Base-by-base conservation (phyloP, 2,797 vertebrate genomes). In the Merluccius polli region DNA sequence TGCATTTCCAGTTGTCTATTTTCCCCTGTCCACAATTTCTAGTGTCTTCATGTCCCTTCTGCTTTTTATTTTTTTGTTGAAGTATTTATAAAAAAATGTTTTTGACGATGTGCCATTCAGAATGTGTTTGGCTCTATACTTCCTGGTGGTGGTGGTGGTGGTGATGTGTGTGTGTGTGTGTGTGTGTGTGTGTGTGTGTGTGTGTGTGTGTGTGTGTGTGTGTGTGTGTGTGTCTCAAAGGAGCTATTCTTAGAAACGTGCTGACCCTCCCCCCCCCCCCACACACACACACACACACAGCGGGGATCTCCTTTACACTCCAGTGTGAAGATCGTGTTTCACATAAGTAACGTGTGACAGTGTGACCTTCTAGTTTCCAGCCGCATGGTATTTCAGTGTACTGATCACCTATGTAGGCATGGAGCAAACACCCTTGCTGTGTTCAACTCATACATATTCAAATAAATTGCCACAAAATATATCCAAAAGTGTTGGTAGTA, bases 291-390 rank as follows among this genome's bases (percentile, higher is more conserved):
- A 74, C 35, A 32, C 48, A 67, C 59, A 73, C 63, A 69, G 13
- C 38, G n/a, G 35, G 78, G 78, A 75, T 82, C 75, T 73, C 41
- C 75, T 65, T 69, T 75, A 75, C 72, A 36, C 44, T 75, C 30
- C 52, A 27, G 65, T 24, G 24, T 18, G 36, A 5, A 63, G 73
- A 71, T 79, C 15, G 73, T 21, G 69, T 85, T 83, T 85, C 81
- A 78, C n/a, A 24, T 77, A n/a, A 21, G 52, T 67, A 73, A 70
- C 27, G 48, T 27, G 59, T 72, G 72, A 75, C n/a, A 36, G 65
- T 72, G 35, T 81, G 73, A 84, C 81, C 75, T 84, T 81, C 77
- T 73, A 41, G 52, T 15, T 8, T 36, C 21, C 44, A 48, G 68
- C 24, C n/a, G 41, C 33, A 48, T 4, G 48, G 36, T 32, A 52